Conservation (phyloP, 2,113 vertebrate species). For the Myrmecobius fasciatus region DNA sequence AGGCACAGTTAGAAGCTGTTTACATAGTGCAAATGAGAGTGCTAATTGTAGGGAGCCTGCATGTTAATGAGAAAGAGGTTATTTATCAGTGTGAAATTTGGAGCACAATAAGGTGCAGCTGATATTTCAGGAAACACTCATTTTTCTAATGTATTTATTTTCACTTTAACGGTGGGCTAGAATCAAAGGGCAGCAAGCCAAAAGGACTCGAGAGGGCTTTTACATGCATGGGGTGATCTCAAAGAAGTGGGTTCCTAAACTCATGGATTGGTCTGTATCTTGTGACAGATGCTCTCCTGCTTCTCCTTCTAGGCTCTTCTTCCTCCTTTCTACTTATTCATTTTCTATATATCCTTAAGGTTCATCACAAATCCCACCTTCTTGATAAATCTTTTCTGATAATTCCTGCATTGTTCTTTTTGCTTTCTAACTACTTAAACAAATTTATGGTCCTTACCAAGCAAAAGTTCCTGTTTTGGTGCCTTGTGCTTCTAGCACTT, state of each 20-base stretch:
- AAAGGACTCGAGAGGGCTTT: conserved; percentile 23
- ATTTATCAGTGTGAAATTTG: conserved; percentile 81
- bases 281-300: background rate
- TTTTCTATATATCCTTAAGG: conserved; percentile 19
- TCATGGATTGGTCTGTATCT: background rate
- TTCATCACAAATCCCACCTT: conserved; percentile 14
- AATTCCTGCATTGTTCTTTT: conserved; percentile 26
- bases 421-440: conserved; percentile 48
- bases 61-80: conserved; percentile 82
- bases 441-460: conserved; percentile 28
- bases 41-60: conserved; percentile 80
- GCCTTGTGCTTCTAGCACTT: background rate
- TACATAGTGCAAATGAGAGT: conserved; percentile 79
- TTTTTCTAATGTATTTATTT: conserved; percentile 79
- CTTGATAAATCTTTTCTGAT: conserved; percentile 22
- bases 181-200: conserved; percentile 54
- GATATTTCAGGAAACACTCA: conserved; percentile 82
- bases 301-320: background rate
- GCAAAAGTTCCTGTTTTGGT: background rate
- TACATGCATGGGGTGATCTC: background rate
- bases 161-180: conserved; percentile 63
- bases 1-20: conserved; percentile 81
- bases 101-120: conserved; percentile 80
- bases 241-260: background rate
- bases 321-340: background rate